These are phyloP conservation scores for Cottus gobio DNA, from an alignment of 2,113 vertebrate genomes.

Conservation along the genomic window DNA sequence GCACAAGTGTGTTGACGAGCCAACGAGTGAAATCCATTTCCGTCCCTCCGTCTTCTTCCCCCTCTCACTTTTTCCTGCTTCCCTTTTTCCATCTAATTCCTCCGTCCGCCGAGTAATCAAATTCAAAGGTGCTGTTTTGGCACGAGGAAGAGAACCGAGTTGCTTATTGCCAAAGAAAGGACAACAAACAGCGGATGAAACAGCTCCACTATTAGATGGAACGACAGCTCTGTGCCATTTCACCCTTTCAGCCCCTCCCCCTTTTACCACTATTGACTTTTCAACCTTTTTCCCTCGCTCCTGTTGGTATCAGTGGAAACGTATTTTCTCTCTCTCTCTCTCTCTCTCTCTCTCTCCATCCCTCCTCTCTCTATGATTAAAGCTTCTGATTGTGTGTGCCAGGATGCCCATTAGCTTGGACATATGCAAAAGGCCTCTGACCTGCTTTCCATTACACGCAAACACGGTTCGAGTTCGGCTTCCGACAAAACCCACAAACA, in stretches of 20 bases:
- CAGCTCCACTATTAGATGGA: slow-evolving; percentile 55
- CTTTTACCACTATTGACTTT: slow-evolving; percentile 64
- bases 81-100: slow-evolving; percentile 21
- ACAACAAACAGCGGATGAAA: slow-evolving; percentile 45
- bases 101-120: slow-evolving; percentile 32
- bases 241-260: slow-evolving; percentile 40
- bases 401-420: slow-evolving; percentile 76
- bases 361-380: slow-evolving; percentile 68
- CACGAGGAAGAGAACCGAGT: slow-evolving; percentile 12
- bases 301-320: slow-evolving; percentile 42
- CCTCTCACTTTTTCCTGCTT: not conserved
- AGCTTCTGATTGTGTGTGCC: slow-evolving; percentile 74
- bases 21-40: slow-evolving; percentile 46
- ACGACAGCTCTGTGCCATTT: slow-evolving; percentile 59
- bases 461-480: not conserved
- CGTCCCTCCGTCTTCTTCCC: not conserved
- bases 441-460: slow-evolving; percentile 60
- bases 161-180: slow-evolving; percentile 38
- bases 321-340: slow-evolving; percentile 39
- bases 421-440: slow-evolving; percentile 73
- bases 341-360: slow-evolving; percentile 22
- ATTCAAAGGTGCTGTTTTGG: slow-evolving; percentile 37
- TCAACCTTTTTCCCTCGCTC: slow-evolving; percentile 36
- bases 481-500: slow-evolving; percentile 42
- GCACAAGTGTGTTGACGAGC: slow-evolving; percentile 22